Base-by-base conservation (phyloP, 1,140 invertebrate genomes). In the Drosophila paulistorum region DNA sequence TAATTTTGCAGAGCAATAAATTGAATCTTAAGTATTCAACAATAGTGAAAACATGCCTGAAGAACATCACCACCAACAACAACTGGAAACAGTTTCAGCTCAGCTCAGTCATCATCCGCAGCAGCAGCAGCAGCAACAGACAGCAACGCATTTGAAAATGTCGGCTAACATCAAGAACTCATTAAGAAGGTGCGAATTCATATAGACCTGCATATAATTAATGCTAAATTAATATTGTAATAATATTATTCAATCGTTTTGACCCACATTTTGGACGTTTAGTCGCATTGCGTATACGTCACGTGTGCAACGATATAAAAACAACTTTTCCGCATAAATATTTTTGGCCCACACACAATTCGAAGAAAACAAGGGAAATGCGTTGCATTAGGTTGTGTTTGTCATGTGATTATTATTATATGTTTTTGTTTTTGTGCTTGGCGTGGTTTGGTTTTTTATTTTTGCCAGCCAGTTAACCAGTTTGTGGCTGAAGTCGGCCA, bases 201-300 rank as follows among this genome's bases (percentile, higher is more conserved):
- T 58, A 68, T 57, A 60, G 30, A 55, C 4, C 2, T 57, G 30
- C 30, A 57, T 1, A 11, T 57, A 42, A 26, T 65, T 66, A 39
- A 54, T 68, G 74, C 71, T 68, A 75, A 68, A 65, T 65, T 48
- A 42, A 64, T 20, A 57, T 81, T 62, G 13, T 67, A 66, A 63
- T 45, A 59, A 48, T 60, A 45, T 65, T 39, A 41, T 48, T 26
- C 30, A 58, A 58, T 35, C 57, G 67, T 64, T 51, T 78, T 82
- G 82, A 70, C 82, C 78, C 68, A 86, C 81, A 81, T 86, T 78
- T 55, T n/a, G 23, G 17, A 30, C 60, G 35, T 45, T 39, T 41
- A 71, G 68, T 1, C 74, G 80, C 77, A 79, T 85, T 81, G 82
- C 71, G 83, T 87, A 85, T 82, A 82, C 82, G 75, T 79, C 82